Evolutionary conservation across 92 coral and sea anemone species (phyloP), one percentile per base, ranked within the genome.

Genomic region (Zoanthus sansibaricus): DNA sequence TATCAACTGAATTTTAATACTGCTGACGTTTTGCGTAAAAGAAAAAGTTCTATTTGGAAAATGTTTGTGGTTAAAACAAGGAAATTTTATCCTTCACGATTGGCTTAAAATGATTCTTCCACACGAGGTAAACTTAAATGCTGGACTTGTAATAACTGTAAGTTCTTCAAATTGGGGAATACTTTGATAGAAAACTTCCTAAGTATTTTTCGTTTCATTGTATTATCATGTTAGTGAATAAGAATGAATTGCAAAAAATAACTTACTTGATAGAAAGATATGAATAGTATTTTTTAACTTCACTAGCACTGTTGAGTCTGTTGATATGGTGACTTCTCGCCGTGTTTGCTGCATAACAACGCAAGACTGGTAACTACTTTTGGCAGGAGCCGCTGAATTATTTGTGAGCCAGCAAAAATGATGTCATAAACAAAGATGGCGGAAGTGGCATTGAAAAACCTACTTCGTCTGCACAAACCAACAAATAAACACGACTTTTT

Each of bases 401-500:
- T 52, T 51, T 79, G 9, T 47, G 77, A 71, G 90, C 69, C 79
- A 61, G 59, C 71, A 66, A 77, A 45, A 70, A 21, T 80, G 85
- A 80, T 80, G 79, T 51, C 87, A 71, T 20, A 67, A 30, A 58
- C 56, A 87, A 93, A 94, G 30, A 97, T 97, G 99, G 98, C 98
- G 95, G 95, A 93, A 91, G 98, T 88, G 56, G 94, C 92, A 73
- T 66, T 93, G 66, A 93, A 85, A 33, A 90, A 88, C 79, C 91
- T 95, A 11, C 93, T 97, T 20, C 95, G 96, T 44, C 89, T 97
- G 76, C 93, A 91, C 82, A 92, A 75, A 77, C 92, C 93, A 42
- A 93, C 90, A 54, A 93, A 93, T 80, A 95, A 91, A 74, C 96
- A 93, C 59, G 99, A 97, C 86, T 94, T 98, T 14, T 79, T 97